phyloP scores from a whole-genome alignment of 2,797 vertebrate species.

The Lacerta viridis region DNA sequence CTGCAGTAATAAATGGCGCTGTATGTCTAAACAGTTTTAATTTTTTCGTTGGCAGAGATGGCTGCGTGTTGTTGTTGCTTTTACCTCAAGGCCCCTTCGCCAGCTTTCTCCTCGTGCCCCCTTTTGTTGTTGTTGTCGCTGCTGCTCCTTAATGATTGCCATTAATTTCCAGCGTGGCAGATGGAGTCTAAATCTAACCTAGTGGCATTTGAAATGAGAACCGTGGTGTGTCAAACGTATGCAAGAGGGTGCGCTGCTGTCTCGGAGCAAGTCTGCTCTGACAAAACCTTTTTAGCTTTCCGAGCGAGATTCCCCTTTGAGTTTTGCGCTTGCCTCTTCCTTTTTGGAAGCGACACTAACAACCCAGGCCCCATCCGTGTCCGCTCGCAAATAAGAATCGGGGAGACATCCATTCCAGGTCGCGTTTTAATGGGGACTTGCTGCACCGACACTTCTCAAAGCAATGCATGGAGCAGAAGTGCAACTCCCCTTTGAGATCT shows the following conservation, averaged over 20 bases:
- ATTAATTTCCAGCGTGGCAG: conserved; percentile 82
- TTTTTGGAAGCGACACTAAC: background rate
- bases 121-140: too few species aligned
- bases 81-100: conserved; percentile 73
- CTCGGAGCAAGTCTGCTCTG: conserved; percentile 12
- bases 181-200: conserved; percentile 71
- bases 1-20: conserved; percentile 81
- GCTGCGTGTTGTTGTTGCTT: conserved; percentile 45
- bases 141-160: conserved; percentile 80
- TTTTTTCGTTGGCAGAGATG: conserved; percentile 81
- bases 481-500: too few species aligned
- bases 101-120: conserved; percentile 52
- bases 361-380: background rate
- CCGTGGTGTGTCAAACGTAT: conserved; percentile 61
- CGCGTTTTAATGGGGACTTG: too few species aligned
- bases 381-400: too few species aligned
- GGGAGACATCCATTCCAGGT: too few species aligned
- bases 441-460: too few species aligned
- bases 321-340: background rate
- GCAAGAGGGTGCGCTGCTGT: background rate
- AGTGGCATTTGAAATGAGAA: conserved; percentile 66
- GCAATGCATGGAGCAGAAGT: too few species aligned
- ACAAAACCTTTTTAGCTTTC: conserved; percentile 11
- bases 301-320: background rate
- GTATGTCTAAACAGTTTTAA: conserved; percentile 82